Percentiles rank a stretch among this genome's conserved stretches.
Conservation (phyloP, 2,113 vertebrate species). For the Octodon degus region DNA sequence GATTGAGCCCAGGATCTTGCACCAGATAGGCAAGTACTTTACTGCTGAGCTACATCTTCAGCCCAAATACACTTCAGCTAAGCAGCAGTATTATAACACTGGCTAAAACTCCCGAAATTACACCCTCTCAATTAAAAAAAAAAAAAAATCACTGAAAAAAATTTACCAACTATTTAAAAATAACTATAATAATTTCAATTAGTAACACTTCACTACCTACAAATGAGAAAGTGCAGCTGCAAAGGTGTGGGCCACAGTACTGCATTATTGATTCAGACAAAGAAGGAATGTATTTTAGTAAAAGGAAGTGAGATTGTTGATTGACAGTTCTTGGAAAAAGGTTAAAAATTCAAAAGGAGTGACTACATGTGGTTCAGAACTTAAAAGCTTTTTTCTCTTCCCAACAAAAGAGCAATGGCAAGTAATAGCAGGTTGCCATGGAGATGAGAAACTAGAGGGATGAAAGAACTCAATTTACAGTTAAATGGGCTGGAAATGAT, state of each 20-base stretch:
- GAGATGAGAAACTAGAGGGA: constrained; percentile 86
- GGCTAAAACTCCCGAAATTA: constrained; percentile 45
- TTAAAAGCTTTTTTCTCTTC: constrained; percentile 86
- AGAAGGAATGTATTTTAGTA: constrained; percentile 71
- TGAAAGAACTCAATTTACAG: constrained; percentile 87
- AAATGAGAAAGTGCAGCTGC: constrained; percentile 47
- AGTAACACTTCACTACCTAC: constrained; percentile 48
- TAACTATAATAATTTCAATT: constrained; percentile 58
- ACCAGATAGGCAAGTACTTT: not conserved
- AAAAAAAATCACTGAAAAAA: constrained; percentile 22
- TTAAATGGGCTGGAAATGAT: constrained; percentile 90
- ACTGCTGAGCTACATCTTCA: not conserved
- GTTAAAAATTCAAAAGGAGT: constrained; percentile 81
- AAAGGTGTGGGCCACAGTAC: not conserved
- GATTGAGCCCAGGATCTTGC: not conserved
- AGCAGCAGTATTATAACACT: constrained; percentile 29
- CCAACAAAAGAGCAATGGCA: constrained; percentile 82
- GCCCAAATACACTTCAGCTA: not conserved
- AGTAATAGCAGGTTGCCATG: constrained; percentile 87
- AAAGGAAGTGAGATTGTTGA: constrained; percentile 74
- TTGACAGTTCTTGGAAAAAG: constrained; percentile 76
- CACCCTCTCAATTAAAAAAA: not conserved
- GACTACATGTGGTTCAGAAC: constrained; percentile 81
- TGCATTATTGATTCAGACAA: constrained; percentile 55
- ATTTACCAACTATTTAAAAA: constrained; percentile 55